Base-by-base conservation (phyloP, 2,888 invertebrate genomes). In the Phanerotoma sp. region DNA sequence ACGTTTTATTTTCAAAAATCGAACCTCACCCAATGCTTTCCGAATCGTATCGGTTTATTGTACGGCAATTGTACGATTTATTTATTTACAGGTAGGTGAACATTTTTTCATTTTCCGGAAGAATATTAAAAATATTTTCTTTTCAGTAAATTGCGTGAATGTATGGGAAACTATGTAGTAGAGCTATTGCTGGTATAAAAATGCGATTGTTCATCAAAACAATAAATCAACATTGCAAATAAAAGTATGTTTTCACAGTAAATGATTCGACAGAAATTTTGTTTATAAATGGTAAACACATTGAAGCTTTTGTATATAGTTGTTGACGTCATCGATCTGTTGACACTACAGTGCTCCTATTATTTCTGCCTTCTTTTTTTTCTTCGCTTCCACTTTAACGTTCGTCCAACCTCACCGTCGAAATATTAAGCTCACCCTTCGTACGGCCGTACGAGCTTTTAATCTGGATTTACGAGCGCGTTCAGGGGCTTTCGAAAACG, bases 381-480 rank as follows among this genome's bases (percentile, higher is more conserved):
- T 35, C 30, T 44, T 28, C 18, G 16, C 49, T 20, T 28, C 38
- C 30, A 18, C 40, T 40, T 10, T 18, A n/a, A 5, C 11, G 11
- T 49, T 13, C 22, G 13, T 15, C 21, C 41, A 16, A 13, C 32
- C 3, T 32, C n/a, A 21, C 44, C 38, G 51, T 55, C 53, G 51
- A 60, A 51, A 55, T 60, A 58, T 56, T 48, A 54, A 58, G 48
- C 54, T 54, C 21, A 33, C 50, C 44, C 51, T 56, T 32, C 47
- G 42, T 33, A 41, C 51, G 45, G 41, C 18, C 28, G 42, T 33
- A 51, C 45, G 47, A 56, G 60, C 56, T 58, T 61, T 58, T 52
- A 58, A 58, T 50, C 56, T 48, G 57, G 62, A 62, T 66, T 64
- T 61, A 62, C 60, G 51, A 55, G 37, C 37, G 53, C 56, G 50